Base-by-base conservation (phyloP, 2,888 invertebrate species). In the Drosophila borborema region DNA sequence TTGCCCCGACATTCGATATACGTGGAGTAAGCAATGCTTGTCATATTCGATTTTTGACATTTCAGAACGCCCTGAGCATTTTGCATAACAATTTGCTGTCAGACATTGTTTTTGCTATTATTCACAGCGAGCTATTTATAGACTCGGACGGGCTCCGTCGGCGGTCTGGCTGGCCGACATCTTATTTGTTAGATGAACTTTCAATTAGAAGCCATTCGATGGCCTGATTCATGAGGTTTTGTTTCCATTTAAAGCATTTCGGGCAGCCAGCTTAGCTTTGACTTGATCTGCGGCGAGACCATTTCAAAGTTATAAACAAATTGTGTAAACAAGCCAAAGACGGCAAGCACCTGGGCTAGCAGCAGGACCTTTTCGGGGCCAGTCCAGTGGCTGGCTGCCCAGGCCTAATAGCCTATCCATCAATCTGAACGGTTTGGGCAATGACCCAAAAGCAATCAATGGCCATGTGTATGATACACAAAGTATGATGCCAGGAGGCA, bases 401-500 rank as follows among this genome's bases (percentile, higher is more conserved):
- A 16, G 16, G 23, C 40, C 36, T 46, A 76, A 77, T 64, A 60
- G 61, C 41, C 58, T 23, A 58, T 62, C 77, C 66, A 81, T 77
- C 77, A 80, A 76, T 58, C 71, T 63, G 8, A 45, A 38, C 34
- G 48, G 20, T 61, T 61, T 51, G 38, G 62, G 45, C 59, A 63
- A 60, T 60, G 66, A 51, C 74, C 74, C 54, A 43, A 51, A 63
- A 23, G 46, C 49, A 61, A 72, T 55, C 46, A 31, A n/a, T 56
- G 61, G 54, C 51, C 60, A 58, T 59, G 61, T 64, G 67, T 56
- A 58, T 61, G n/a, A n/a, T 71, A 62, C 60, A 80, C 80, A 60
- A 77, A 80, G 80, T 71, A 77, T 80, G 77, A 77, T 56, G 67
- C 31, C 81, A 45, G 36, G 54, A 75, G 64, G 64, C 67, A 71